Evolutionary conservation across 2,888 invertebrate genomes (phyloP).

Genomic region (Tinea semifulvella): DNA sequence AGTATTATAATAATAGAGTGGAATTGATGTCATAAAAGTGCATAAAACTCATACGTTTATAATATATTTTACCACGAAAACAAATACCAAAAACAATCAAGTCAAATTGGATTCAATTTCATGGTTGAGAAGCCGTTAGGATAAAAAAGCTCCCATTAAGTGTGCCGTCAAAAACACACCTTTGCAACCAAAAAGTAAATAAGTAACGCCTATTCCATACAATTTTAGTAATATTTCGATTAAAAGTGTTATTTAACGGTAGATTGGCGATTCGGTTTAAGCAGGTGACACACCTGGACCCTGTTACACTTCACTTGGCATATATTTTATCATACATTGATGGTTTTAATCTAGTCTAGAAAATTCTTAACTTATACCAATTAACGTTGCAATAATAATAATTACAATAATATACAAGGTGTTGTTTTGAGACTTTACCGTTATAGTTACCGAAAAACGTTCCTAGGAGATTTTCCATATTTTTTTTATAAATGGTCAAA

Average conservation of each 20-base stretch:
- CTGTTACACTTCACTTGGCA: conserved; percentile 1
- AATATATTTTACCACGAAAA: too few relatives aligned
- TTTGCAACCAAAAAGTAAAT: conserved; percentile 2
- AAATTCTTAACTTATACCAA: not conserved
- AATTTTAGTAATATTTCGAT: conserved; percentile 13
- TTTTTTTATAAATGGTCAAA: not conserved
- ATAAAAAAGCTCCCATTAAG: not conserved
- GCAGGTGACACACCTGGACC: conserved; percentile 21
- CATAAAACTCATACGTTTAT: too few relatives aligned
- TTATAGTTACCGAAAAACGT: too few relatives aligned
- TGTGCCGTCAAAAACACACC: conserved; percentile 7
- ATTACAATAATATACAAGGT: too few relatives aligned
- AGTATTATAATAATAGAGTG: too few relatives aligned
- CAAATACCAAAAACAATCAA: conserved; percentile 11
- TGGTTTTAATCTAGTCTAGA: not conserved
- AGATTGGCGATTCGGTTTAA: conserved; percentile 26
- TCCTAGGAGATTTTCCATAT: too few relatives aligned
- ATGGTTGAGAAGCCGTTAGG: not conserved
- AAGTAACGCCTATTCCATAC: not conserved
- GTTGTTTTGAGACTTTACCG: too few relatives aligned
- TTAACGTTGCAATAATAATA: not conserved
- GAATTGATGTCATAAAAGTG: too few relatives aligned
- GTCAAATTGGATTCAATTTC: conserved; percentile 9
- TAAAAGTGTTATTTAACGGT: conserved; percentile 25
- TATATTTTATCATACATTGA: not conserved